Percentiles rank a stretch among this genome's conserved stretches.
phyloP scores from a whole-genome alignment of 2,113 vertebrate genomes.

The Zapornia atra region DNA sequence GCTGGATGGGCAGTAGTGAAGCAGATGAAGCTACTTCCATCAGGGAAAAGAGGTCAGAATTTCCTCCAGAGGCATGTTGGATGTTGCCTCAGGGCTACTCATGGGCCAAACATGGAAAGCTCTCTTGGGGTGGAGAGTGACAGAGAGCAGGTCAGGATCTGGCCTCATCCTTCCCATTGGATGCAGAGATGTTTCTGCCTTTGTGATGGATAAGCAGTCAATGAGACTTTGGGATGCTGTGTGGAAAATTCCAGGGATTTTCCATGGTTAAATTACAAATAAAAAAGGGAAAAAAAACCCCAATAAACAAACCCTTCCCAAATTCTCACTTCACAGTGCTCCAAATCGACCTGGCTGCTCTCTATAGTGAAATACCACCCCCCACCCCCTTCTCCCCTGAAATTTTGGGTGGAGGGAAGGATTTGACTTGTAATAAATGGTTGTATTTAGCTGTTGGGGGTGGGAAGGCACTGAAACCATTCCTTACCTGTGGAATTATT shows the following conservation, averaged over 20 bases:
- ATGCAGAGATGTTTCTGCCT: neutral
- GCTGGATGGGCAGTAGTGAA: neutral
- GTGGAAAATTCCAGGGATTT: neutral
- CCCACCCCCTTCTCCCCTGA: neutral
- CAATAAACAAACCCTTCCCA: neutral
- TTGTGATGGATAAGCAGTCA: neutral
- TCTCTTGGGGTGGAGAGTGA: neutral
- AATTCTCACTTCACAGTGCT: neutral
- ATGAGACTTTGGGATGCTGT: neutral
- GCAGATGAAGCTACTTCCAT: neutral
- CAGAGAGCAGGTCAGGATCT: neutral
- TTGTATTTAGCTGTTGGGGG: neutral
- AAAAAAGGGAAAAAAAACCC: fast-evolving
- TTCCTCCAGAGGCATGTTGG: neutral
- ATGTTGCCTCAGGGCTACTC: neutral
- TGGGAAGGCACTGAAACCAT: neutral
- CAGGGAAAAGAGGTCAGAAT: neutral
- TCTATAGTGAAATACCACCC: neutral
- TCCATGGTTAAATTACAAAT: neutral
- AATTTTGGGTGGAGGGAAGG: neutral
- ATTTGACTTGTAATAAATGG: neutral
- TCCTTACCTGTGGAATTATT: neutral
- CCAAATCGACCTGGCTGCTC: neutral
- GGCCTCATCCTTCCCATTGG: neutral
- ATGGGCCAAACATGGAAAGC: neutral